A percentile compares a stretch with the other conserved stretches of the same genome.
These are phyloP conservation scores for Ctenoplectra terminalis DNA, from an alignment of 1,140 invertebrate genomes.

Conservation along the genomic window DNA sequence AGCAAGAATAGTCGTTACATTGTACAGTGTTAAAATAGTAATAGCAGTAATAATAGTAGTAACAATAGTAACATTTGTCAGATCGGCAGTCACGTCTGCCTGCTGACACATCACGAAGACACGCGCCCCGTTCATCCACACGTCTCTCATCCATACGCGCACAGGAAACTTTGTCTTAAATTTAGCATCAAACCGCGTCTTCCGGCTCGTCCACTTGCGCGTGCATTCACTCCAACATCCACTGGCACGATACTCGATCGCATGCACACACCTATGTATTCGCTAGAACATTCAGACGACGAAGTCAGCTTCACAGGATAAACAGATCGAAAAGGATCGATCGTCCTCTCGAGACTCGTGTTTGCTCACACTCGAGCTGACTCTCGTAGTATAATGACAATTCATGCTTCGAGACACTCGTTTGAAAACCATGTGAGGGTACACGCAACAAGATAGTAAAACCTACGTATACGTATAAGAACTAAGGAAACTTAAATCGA, in stretches of 20 bases:
- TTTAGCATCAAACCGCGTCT: conserved; percentile 34
- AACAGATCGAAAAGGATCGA: not conserved
- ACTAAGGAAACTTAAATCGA: conserved; percentile 45
- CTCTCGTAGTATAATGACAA: not conserved
- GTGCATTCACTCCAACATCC: conserved; percentile 1
- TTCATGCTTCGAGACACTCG: conserved; percentile 2
- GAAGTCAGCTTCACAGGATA: not conserved
- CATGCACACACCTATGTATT: conserved; percentile 6
- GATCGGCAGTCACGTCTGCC: conserved; percentile 4
- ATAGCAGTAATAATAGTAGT: conserved; percentile 46
- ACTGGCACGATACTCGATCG: not conserved
- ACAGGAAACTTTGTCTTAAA: conserved; percentile 53
- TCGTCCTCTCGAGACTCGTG: not conserved
- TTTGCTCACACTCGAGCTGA: not conserved
- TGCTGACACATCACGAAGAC: conserved; percentile 34
- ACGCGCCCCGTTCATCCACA: conserved; percentile 15
- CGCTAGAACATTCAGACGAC: conserved; percentile 1
- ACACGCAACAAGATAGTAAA: conserved; percentile 60
- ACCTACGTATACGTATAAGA: conserved; percentile 53
- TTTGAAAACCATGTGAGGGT: conserved; percentile 44
- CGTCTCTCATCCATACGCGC: conserved; percentile 36
- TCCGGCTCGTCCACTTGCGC: conserved; percentile 8
- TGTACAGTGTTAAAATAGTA: conserved; percentile 41
- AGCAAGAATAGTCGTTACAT: conserved; percentile 44
- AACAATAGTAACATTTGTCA: conserved; percentile 53